phyloP scores from a whole-genome alignment of 1,140 invertebrate species.

The Calosoma granatense region DNA sequence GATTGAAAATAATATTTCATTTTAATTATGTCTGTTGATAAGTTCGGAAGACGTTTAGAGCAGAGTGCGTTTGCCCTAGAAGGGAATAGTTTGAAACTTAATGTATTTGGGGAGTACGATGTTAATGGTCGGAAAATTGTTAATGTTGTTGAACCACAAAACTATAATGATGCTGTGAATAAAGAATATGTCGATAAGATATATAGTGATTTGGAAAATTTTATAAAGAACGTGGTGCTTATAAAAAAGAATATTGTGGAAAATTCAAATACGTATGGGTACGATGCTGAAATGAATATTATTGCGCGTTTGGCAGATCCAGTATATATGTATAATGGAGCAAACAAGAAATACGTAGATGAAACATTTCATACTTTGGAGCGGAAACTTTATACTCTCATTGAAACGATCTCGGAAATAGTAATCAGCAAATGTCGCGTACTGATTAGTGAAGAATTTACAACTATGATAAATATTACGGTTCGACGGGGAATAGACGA shows the following conservation, averaged over 20 bases:
- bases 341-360: not conserved
- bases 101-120: not conserved
- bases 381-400: too few relatives aligned
- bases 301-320: not conserved
- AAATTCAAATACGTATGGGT: not conserved
- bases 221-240: constrained; percentile 5
- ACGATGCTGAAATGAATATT: not conserved
- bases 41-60: not conserved
- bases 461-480: not conserved
- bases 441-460: not conserved
- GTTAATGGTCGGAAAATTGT: constrained; percentile 10
- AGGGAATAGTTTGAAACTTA: constrained; percentile 8
- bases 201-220: too few relatives aligned
- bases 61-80: constrained; percentile 13
- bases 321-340: not conserved
- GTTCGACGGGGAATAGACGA: not conserved
- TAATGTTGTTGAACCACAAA: constrained; percentile 12
- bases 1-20: too few relatives aligned
- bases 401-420: not conserved
- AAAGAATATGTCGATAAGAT: constrained; percentile 6
- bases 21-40: not conserved
- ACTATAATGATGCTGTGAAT: constrained; percentile 5
- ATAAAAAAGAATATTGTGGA: not conserved
- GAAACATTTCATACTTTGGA: too few relatives aligned
- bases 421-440: too few relatives aligned